Evolutionary conservation across 2,113 vertebrate genomes (phyloP).

Genomic region (Drymodes brunneopygia): DNA sequence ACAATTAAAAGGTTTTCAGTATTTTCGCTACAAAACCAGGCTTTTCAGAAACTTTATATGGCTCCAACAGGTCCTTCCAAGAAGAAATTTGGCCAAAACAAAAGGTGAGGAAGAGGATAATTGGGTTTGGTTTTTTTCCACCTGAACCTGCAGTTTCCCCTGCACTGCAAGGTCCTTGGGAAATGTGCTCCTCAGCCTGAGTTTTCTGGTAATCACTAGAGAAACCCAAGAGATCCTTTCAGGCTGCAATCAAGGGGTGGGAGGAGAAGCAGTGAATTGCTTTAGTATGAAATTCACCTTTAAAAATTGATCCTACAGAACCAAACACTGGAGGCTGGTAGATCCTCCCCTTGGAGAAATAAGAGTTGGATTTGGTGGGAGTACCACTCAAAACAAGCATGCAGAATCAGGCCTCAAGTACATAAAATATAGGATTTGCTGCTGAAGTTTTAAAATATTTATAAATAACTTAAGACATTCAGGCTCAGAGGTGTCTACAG

Average conservation of each 20-base stretch:
- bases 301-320: background rate
- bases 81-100: background rate
- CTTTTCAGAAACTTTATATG: background rate
- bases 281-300: background rate
- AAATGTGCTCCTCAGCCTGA: background rate
- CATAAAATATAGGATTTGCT: background rate
- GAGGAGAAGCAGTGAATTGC: background rate
- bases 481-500: background rate
- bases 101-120: background rate
- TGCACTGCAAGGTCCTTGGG: background rate
- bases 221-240: background rate
- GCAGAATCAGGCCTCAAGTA: background rate
- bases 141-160: background rate
- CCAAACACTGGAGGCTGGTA: background rate
- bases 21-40: background rate
- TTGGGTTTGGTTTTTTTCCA: background rate
- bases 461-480: conserved; percentile 57
- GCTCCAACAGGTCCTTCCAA: background rate
- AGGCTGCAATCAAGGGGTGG: background rate
- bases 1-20: background rate
- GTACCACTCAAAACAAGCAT: background rate
- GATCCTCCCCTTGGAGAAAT: background rate
- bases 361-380: background rate
- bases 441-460: background rate
- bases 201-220: background rate